phyloP scores from a whole-genome alignment of 2,113 vertebrate genomes.

The Myiopsitta monachus region DNA sequence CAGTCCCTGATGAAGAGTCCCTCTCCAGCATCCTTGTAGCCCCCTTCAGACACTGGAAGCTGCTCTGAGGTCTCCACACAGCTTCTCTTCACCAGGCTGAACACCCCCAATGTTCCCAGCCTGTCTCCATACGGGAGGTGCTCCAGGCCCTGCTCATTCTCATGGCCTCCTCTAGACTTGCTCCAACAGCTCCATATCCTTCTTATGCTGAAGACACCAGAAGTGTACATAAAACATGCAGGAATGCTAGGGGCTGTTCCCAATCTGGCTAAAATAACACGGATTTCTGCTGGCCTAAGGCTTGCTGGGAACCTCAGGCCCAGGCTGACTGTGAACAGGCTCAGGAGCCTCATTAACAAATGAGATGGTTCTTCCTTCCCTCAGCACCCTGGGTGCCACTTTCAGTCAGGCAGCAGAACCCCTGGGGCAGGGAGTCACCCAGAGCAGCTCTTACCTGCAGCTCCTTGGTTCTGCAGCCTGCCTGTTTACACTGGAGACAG shows the following conservation, averaged over 20 bases:
- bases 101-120: background rate
- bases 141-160: background rate
- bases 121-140: background rate
- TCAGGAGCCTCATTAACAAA: background rate
- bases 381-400: background rate
- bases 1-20: too few species aligned
- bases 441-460: background rate
- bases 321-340: background rate
- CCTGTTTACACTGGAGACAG: background rate
- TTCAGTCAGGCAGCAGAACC: background rate
- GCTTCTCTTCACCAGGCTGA: background rate
- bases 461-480: background rate
- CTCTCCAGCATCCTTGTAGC: too few species aligned
- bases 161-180: background rate
- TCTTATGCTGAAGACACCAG: background rate
- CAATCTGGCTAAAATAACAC: fast-evolving
- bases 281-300: background rate
- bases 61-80: background rate
- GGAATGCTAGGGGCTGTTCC: background rate
- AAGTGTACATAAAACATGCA: background rate
- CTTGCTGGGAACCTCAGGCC: background rate
- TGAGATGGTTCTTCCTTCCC: background rate
- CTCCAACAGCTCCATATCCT: background rate
- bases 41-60: background rate
- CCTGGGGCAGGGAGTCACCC: background rate